Evolutionary conservation across 2,113 vertebrate genomes (phyloP).

Genomic region (Gavialis gangeticus): DNA sequence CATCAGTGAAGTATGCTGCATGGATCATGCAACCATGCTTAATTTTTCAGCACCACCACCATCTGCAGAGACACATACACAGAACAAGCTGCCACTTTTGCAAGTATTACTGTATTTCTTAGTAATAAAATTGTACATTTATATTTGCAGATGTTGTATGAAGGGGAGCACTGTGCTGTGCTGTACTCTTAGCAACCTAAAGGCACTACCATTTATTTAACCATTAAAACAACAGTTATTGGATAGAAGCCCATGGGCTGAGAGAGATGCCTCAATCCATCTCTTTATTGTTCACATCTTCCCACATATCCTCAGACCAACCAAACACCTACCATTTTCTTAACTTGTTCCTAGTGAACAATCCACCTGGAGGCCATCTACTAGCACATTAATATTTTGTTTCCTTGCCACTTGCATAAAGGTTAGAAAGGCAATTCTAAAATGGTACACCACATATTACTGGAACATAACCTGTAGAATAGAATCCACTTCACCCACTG

Average conservation of each 20-base stretch:
- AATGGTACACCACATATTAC: background rate
- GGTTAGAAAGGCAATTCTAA: background rate
- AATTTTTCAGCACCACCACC: background rate
- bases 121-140: background rate
- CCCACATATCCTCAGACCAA: background rate
- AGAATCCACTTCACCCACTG: background rate
- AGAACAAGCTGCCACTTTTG: background rate
- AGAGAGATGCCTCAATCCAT: background rate
- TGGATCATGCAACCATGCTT: background rate
- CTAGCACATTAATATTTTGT: background rate
- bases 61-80: background rate
- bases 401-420: background rate
- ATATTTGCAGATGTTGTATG: background rate
- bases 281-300: background rate
- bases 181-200: background rate
- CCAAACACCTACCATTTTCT: background rate
- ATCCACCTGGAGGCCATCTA: background rate
- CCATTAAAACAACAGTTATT: background rate
- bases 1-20: background rate
- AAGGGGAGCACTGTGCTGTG: background rate
- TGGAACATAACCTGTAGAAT: background rate
- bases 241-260: background rate
- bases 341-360: background rate
- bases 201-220: background rate
- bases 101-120: background rate